Evolutionary conservation across 2,797 vertebrate species (phyloP).

Genomic region (Chaunax sp.): DNA sequence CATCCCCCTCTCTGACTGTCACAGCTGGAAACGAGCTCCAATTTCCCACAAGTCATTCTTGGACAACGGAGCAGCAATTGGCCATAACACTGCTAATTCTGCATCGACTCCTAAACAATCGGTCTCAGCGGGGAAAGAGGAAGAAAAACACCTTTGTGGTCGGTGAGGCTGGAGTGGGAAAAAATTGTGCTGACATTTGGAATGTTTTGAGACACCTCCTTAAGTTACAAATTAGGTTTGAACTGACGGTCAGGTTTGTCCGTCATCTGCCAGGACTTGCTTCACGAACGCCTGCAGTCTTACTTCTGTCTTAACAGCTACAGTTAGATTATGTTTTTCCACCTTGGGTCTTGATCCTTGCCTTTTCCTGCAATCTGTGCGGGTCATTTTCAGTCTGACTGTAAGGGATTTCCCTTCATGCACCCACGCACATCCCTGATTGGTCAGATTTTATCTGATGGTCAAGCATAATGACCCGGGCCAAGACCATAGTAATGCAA

Average conservation of each 20-base stretch:
- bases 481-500: conserved; percentile 45
- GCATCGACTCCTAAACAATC: conserved; percentile 48
- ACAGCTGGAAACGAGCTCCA: conserved; percentile 11
- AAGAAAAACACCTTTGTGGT: conserved; percentile 20
- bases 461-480: conserved; percentile 14
- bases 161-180: conserved; percentile 26
- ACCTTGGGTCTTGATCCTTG: conserved; percentile 28
- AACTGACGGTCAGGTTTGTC: conserved; percentile 31
- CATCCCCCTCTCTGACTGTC: not conserved
- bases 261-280: conserved; percentile 23
- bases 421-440: not conserved
- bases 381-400: conserved; percentile 17
- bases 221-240: conserved; percentile 49
- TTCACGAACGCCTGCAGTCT: not conserved
- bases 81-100: conserved; percentile 44
- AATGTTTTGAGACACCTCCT: conserved; percentile 60
- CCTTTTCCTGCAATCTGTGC: conserved; percentile 29
- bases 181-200: conserved; percentile 48
- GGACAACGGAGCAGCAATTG: conserved; percentile 1
- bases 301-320: conserved; percentile 15
- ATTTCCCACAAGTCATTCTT: conserved; percentile 35
- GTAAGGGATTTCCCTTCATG: conserved; percentile 18
- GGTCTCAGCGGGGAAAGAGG: conserved; percentile 4
- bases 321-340: conserved; percentile 19
- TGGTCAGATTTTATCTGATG: conserved; percentile 21